Conservation (phyloP, 2,113 vertebrate genomes). For the Toxostoma redivivum region DNA sequence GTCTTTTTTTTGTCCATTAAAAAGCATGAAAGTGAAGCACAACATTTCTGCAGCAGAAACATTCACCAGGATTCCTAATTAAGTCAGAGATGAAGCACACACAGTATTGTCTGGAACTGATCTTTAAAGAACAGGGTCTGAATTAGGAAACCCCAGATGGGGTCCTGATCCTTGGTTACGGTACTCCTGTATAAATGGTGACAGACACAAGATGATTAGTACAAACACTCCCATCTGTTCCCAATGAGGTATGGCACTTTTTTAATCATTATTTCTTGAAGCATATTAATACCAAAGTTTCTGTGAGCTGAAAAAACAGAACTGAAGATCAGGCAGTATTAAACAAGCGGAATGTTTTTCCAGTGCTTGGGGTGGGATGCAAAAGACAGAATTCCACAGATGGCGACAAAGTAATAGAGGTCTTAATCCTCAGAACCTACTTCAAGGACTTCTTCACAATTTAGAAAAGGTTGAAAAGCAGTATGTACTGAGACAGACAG, state of each 20-base stretch:
- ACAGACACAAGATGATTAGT: constrained; percentile 22
- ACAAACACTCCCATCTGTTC: constrained; percentile 51
- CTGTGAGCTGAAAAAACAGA: background rate
- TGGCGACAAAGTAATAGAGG: background rate
- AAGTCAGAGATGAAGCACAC: background rate
- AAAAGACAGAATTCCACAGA: background rate
- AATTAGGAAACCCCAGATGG: constrained; percentile 32
- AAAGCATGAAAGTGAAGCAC: background rate
- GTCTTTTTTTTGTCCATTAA: background rate
- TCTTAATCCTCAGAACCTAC: background rate
- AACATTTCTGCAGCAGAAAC: background rate
- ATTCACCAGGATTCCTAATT: background rate
- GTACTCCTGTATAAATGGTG: background rate
- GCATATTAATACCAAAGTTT: background rate
- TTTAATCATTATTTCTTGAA: background rate
- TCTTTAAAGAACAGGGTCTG: background rate
- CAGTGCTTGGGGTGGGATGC: background rate
- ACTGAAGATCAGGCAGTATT: background rate
- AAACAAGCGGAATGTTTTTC: background rate
- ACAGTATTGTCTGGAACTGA: background rate
- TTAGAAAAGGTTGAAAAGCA: background rate
- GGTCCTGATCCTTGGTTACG: background rate
- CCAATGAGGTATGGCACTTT: background rate
- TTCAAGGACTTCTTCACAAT: background rate
- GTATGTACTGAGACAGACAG: background rate